A percentile compares a stretch with the other conserved stretches of the same genome.
phyloP scores from a whole-genome alignment of 2,888 invertebrate genomes.

The Agrilus cyanescens region DNA sequence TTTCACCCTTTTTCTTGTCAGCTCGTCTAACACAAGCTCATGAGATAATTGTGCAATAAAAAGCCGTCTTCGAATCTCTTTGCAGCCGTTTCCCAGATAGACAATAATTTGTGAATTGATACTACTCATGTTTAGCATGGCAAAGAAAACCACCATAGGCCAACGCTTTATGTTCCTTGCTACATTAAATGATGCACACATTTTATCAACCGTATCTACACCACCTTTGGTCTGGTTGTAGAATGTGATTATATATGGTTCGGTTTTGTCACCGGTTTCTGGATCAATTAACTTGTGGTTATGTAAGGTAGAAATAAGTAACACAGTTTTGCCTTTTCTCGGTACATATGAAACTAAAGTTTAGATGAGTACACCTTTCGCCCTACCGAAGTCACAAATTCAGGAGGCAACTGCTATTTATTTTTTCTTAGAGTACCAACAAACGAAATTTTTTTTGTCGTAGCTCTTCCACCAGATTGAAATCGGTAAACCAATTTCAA shows the following conservation, averaged over 20 bases:
- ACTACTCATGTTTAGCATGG: constrained; percentile 8
- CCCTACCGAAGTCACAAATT: constrained; percentile 1
- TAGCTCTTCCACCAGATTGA: constrained; percentile 9
- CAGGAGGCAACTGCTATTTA: constrained; percentile 2
- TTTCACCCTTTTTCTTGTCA: background rate
- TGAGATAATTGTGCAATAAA: background rate
- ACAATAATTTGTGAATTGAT: no score
- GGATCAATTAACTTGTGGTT: background rate
- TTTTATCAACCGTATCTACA: constrained; percentile 1
- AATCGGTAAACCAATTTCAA: constrained; percentile 14
- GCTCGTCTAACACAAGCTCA: background rate
- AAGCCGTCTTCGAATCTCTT: background rate
- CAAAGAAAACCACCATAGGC: constrained; percentile 3
- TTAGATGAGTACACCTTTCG: background rate
- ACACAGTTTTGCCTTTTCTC: background rate
- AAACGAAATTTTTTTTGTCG: constrained; percentile 5
- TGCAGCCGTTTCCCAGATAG: background rate
- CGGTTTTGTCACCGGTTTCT: background rate
- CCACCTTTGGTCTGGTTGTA: constrained; percentile 1
- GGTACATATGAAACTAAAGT: constrained; percentile 4
- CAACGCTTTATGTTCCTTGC: constrained; percentile 1
- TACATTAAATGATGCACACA: constrained; percentile 1
- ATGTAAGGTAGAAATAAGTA: constrained; percentile 4
- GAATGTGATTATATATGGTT: background rate
- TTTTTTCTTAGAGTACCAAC: constrained; percentile 8